phyloP scores from a whole-genome alignment of 2,888 invertebrate species.

The Diplolepis rosae region DNA sequence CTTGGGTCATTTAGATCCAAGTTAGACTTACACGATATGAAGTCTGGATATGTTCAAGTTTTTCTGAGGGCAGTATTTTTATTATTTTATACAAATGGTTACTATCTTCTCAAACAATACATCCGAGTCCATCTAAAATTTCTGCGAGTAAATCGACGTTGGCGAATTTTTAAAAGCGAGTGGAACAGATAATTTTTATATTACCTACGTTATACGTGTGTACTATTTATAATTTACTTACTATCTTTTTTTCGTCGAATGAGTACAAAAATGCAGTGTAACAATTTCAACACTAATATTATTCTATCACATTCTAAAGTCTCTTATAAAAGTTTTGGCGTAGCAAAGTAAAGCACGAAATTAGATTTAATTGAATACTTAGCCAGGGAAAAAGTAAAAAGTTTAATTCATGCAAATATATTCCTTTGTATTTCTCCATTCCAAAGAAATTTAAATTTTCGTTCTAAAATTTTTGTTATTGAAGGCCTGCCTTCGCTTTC shows the following conservation, averaged over 20 bases:
- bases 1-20: neutral
- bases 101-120: neutral
- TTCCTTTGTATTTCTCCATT: no score
- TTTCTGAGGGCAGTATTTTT: neutral
- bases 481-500: no score
- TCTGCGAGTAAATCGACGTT: neutral
- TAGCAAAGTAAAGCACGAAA: neutral
- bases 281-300: conserved; percentile 15
- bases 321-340: neutral
- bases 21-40: neutral
- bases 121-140: neutral
- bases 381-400: no score
- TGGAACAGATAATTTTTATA: neutral
- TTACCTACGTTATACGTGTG: neutral
- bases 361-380: no score
- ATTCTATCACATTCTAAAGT: neutral
- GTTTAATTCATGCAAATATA: no score
- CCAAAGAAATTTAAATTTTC: no score
- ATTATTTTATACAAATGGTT: neutral
- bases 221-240: conserved; percentile 9
- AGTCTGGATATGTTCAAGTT: neutral
- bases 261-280: conserved; percentile 24
- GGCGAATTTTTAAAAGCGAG: neutral
- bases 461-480: no score
- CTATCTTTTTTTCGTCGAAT: conserved; percentile 1